A percentile compares a stretch with the other conserved stretches of the same genome.
phyloP scores from a whole-genome alignment of 1,140 invertebrate genomes.

The Drosophila mayri region DNA sequence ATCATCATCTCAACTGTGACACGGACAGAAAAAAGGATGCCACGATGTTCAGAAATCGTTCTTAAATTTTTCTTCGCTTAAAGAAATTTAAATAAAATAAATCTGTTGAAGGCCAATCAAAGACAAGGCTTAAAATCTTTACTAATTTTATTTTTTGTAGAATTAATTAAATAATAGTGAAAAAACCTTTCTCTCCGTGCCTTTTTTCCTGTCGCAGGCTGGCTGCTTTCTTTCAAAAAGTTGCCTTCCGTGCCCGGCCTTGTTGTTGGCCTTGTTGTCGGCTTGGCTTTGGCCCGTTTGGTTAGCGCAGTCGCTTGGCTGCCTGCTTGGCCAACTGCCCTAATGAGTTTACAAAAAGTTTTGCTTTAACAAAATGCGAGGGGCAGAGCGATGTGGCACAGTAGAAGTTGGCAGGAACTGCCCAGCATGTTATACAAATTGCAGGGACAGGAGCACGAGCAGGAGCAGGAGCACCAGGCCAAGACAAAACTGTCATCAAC shows the following conservation, averaged over 20 bases:
- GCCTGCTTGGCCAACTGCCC: conserved; percentile 77
- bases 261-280: conserved; percentile 30
- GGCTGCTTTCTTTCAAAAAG: conserved; percentile 70
- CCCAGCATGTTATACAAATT: conserved; percentile 81
- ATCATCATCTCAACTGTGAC: conserved; percentile 11
- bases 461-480: conserved; percentile 7
- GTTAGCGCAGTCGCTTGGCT: conserved; percentile 68
- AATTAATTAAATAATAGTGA: too few species aligned
- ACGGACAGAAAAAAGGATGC: neutral
- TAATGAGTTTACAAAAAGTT: conserved; percentile 83
- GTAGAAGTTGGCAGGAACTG: conserved; percentile 52
- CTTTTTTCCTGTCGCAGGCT: conserved; percentile 14
- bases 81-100: too few species aligned
- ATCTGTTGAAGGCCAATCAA: too few species aligned
- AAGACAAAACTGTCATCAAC: conserved; percentile 76
- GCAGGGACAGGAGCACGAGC: conserved; percentile 41
- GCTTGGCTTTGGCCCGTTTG: conserved; percentile 48
- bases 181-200: conserved; percentile 4
- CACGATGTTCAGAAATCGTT: too few species aligned
- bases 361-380: conserved; percentile 70
- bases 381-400: conserved; percentile 15
- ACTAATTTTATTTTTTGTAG: too few species aligned
- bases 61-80: too few species aligned
- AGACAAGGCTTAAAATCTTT: too few species aligned
- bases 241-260: conserved; percentile 25